phyloP scores from a whole-genome alignment of 2,888 invertebrate species.

The Dichetophora obliterata region DNA sequence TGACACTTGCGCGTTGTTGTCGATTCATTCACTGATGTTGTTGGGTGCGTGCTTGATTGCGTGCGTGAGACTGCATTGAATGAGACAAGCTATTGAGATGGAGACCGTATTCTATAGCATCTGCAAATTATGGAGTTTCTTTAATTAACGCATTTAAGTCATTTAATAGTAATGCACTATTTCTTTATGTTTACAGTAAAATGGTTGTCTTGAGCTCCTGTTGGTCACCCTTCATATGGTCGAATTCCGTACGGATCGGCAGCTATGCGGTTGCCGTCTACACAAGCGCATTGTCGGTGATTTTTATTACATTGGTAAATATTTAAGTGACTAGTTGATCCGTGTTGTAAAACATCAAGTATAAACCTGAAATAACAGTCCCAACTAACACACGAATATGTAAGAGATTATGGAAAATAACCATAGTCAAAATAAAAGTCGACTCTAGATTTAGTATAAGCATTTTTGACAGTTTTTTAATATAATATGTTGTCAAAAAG shows the following conservation, averaged over 20 bases:
- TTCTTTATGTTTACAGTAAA: slow-evolving; percentile 55
- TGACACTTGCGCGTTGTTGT: slow-evolving; percentile 24
- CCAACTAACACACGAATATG: too few relatives aligned
- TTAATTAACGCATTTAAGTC: not conserved
- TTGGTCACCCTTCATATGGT: slow-evolving; percentile 92
- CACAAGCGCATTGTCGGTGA: slow-evolving; percentile 79
- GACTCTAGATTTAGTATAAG: too few relatives aligned
- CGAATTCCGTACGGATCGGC: slow-evolving; percentile 81
- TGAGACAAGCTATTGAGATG: not conserved
- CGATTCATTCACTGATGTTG: not conserved
- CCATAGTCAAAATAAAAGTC: too few relatives aligned
- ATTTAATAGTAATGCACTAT: not conserved
- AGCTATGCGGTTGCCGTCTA: slow-evolving; percentile 85
- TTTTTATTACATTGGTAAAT: slow-evolving; percentile 77
- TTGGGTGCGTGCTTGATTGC: not conserved
- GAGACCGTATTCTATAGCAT: too few relatives aligned
- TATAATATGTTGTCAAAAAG: too few relatives aligned
- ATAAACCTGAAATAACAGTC: too few relatives aligned
- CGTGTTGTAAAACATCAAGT: not conserved
- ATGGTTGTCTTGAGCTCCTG: slow-evolving; percentile 84
- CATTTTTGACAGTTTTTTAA: too few relatives aligned
- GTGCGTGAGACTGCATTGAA: not conserved
- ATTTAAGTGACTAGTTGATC: not conserved
- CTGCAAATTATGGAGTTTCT: not conserved
- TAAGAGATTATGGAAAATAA: too few relatives aligned